phyloP scores from a whole-genome alignment of 2,113 vertebrate species.

The Gila orcuttii region DNA sequence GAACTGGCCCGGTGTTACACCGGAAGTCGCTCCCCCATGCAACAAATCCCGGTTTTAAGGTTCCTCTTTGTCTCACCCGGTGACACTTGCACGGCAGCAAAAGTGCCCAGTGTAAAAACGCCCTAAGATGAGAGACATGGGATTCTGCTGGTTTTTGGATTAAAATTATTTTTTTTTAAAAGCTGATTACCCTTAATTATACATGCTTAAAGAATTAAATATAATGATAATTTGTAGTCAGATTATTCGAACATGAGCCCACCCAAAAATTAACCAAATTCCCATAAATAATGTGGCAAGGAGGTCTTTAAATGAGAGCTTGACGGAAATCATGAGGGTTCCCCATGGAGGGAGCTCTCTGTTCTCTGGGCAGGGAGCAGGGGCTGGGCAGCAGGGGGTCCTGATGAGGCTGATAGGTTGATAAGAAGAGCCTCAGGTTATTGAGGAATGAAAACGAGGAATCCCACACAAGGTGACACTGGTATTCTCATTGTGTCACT shows the following conservation, averaged over 20 bases:
- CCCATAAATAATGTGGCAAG: background rate
- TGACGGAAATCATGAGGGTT: background rate
- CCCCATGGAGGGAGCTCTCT: slow-evolving; percentile 11
- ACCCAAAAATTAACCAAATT: slow-evolving; percentile 22
- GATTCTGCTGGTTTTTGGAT: too few relatives aligned
- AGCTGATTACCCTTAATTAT: too few relatives aligned
- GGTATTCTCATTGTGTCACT: background rate
- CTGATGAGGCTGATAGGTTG: slow-evolving; percentile 21
- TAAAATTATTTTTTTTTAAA: too few relatives aligned
- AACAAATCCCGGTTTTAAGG: too few relatives aligned
- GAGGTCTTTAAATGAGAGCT: background rate
- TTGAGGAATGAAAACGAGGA: background rate
- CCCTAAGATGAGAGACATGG: too few relatives aligned
- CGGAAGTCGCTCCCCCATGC: too few relatives aligned
- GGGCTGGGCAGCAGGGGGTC: slow-evolving; percentile 28
- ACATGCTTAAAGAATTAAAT: background rate
- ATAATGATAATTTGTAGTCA: background rate
- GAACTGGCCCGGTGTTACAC: too few relatives aligned
- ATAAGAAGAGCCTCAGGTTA: slow-evolving; percentile 14
- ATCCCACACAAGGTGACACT: background rate
- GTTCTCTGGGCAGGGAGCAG: slow-evolving; percentile 2
- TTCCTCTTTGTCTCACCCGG: too few relatives aligned
- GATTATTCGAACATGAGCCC: background rate
- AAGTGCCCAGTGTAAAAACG: too few relatives aligned
- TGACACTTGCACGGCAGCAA: too few relatives aligned